Evolutionary conservation across 2,113 vertebrate genomes (phyloP).

Genomic region (Dicaeum eximium): DNA sequence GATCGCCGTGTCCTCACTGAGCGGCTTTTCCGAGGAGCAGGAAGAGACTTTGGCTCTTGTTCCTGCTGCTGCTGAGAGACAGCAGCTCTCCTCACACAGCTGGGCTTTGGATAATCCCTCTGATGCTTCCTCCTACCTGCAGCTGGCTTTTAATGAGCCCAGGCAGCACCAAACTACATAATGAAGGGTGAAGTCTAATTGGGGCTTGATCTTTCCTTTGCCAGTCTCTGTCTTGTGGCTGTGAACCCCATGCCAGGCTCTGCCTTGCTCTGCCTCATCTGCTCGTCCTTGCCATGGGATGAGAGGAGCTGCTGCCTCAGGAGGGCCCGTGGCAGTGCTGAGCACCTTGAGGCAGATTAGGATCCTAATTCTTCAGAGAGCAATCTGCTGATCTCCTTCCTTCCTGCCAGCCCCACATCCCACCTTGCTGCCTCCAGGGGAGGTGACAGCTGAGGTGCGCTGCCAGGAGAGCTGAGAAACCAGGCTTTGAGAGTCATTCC

Average conservation of each 20-base stretch:
- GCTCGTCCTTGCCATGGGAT: not conserved
- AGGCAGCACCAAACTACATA: not conserved
- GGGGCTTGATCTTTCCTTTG: not conserved
- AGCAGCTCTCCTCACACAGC: not conserved
- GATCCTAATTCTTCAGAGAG: constrained; percentile 41
- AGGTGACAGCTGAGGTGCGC: not conserved
- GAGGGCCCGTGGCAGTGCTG: not conserved
- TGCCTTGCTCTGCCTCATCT: not conserved
- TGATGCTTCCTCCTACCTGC: constrained; percentile 25
- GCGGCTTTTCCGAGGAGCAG: not conserved
- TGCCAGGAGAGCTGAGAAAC: not conserved
- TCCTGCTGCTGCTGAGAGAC: not conserved
- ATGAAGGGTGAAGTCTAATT: constrained; percentile 10
- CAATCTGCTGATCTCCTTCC: constrained; percentile 42
- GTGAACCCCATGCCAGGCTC: not conserved
- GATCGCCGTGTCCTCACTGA: fast-evolving
- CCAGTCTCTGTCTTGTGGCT: not conserved
- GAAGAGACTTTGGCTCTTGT: not conserved
- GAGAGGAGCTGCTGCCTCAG: constrained; percentile 30
- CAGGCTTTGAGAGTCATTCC: not conserved
- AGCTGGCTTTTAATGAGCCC: not conserved
- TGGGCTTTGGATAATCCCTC: not conserved
- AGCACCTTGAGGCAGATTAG: constrained; percentile 32
- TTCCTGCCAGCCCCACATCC: not conserved
- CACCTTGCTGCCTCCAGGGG: not conserved